Evolutionary conservation across 2,888 invertebrate genomes (phyloP).

Genomic region (Podabrus alpinus): DNA sequence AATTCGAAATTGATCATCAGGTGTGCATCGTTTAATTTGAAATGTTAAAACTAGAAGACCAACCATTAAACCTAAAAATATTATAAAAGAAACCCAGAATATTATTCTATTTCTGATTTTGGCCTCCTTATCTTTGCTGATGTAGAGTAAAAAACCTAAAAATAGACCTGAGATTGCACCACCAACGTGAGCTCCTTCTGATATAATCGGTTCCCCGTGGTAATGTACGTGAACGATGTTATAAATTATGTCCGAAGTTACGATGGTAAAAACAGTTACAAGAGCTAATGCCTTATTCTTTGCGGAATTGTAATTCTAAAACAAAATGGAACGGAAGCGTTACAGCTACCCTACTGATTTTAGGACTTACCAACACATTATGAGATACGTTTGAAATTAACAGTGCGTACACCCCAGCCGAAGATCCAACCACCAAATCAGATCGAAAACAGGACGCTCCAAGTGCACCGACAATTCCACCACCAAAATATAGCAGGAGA

Average conservation of each 20-base stretch:
- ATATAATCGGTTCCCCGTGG: slow-evolving; percentile 60
- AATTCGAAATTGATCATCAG: slow-evolving; percentile 33
- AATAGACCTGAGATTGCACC: slow-evolving; percentile 71
- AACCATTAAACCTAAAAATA: slow-evolving; percentile 34
- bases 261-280: slow-evolving; percentile 65
- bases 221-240: slow-evolving; percentile 56
- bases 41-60: slow-evolving; percentile 36
- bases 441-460: slow-evolving; percentile 78
- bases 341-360: neutral
- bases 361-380: slow-evolving; percentile 68
- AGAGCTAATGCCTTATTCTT: slow-evolving; percentile 60
- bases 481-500: slow-evolving; percentile 71
- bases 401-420: slow-evolving; percentile 88
- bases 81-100: slow-evolving; percentile 37
- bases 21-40: slow-evolving; percentile 43
- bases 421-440: slow-evolving; percentile 83
- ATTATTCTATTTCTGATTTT: slow-evolving; percentile 31
- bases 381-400: slow-evolving; percentile 86
- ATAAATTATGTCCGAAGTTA: slow-evolving; percentile 67
- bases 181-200: slow-evolving; percentile 73
- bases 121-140: slow-evolving; percentile 46
- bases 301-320: slow-evolving; percentile 56
- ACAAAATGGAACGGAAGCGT: slow-evolving; percentile 32
- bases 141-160: slow-evolving; percentile 64
- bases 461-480: slow-evolving; percentile 76